A percentile compares a stretch with the other conserved stretches of the same genome.
phyloP scores from a whole-genome alignment of 1,140 invertebrate species.

The Tachypleus tridentatus region DNA sequence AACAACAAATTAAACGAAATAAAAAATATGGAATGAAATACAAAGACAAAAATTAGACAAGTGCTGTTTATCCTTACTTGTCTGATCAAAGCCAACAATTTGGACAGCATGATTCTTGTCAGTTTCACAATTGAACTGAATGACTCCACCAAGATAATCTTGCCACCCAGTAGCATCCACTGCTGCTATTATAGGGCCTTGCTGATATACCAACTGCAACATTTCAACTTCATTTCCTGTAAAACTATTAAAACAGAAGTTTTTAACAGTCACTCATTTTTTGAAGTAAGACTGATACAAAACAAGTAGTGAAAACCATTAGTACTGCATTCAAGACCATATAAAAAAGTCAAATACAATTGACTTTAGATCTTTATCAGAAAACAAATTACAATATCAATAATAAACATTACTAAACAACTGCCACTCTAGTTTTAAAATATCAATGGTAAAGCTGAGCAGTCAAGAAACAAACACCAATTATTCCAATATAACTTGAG shows the following conservation, averaged over 20 bases:
- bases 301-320: slow-evolving; percentile 3
- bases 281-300: slow-evolving; percentile 1
- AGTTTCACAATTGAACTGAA: slow-evolving; percentile 43
- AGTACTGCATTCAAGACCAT: too few species aligned
- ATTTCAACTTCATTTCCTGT: slow-evolving; percentile 52
- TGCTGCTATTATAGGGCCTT: slow-evolving; percentile 62
- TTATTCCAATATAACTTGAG: too few species aligned
- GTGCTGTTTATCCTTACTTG: slow-evolving; percentile 30
- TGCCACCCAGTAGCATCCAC: slow-evolving; percentile 78
- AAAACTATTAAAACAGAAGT: slow-evolving; percentile 39
- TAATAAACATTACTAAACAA: too few species aligned
- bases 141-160: slow-evolving; percentile 72
- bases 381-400: too few species aligned
- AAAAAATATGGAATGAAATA: too few species aligned
- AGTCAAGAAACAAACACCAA: too few species aligned
- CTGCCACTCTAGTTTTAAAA: too few species aligned
- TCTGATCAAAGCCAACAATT: slow-evolving; percentile 69
- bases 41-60: too few species aligned
- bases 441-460: too few species aligned
- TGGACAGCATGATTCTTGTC: slow-evolving; percentile 62
- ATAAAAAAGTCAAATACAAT: not conserved
- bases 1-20: too few species aligned
- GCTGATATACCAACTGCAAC: slow-evolving; percentile 45
- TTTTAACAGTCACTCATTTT: not conserved
- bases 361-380: slow-evolving; percentile 12